Base-by-base conservation (phyloP, 2,888 invertebrate genomes). In the Sphaerophoria rueppellii region DNA sequence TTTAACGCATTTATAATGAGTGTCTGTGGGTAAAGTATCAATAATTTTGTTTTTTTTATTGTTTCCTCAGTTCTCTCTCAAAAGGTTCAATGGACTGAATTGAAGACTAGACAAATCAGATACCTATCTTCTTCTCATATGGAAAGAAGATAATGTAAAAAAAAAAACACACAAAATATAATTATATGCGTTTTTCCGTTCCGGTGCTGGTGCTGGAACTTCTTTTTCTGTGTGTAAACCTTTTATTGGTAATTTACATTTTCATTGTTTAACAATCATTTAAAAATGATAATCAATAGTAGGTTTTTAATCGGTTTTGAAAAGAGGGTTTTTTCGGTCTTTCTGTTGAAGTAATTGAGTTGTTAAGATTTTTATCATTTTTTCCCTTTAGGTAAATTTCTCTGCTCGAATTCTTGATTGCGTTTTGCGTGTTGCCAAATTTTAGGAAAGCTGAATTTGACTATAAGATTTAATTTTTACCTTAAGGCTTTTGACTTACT, bases 1-100 rank as follows among this genome's bases (percentile, higher is more conserved):
- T 60, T 60, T 60, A 40, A 37, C 60, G 60, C 69, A 76, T 76
- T 70, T 37, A 61, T 76, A 61, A 69, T 60, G 54, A 58, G 50
- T 54, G 37, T 71, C 60, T 54, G 67, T 40, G 69, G 50, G 69
- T 60, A 60, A 40, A 67, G 52, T 70, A 61, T 76, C 61, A 55
- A 70, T 52, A 24, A 52, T n/a, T 52, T 24, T n/a, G n/a, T n/a
- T 24, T 24, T 24, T 24, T 52, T 52, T 75, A 35, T 55, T 60
- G 16, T 60, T 60, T 60, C 12, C 58, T 58, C 58, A 40, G 37
- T 40, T 7, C 9, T 7, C 14, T 32, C 57, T 65, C 46, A 61
- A 70, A 70, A 70, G 55, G 76, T 76, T 76, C 76, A 76, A 70
- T 46, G 76, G 61, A 76, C 76, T 60, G 32, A 9, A 43, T 11